Evolutionary conservation across 2,113 vertebrate genomes (phyloP).

Genomic region (Anolis carolinensis): DNA sequence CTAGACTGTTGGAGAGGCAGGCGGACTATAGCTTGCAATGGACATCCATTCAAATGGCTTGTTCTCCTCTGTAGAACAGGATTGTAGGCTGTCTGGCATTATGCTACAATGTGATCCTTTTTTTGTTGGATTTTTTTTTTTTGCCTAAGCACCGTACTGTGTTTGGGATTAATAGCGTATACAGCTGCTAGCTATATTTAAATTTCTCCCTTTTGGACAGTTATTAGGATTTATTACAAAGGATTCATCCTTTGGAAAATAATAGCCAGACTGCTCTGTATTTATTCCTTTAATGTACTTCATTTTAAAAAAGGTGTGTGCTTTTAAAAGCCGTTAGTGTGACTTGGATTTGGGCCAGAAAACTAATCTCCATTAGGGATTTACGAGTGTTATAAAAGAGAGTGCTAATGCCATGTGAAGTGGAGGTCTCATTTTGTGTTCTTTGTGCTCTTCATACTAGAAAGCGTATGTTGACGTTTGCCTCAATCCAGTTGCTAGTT

Average conservation of each 20-base stretch:
- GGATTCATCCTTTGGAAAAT: neutral
- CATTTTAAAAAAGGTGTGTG: neutral
- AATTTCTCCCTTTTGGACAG: slow-evolving; percentile 64
- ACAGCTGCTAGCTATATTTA: slow-evolving; percentile 60
- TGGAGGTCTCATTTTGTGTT: neutral
- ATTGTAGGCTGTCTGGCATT: neutral
- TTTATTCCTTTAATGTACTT: slow-evolving; percentile 29
- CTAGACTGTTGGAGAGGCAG: too few species aligned
- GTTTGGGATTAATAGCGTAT: slow-evolving; percentile 61
- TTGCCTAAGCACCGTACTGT: slow-evolving; percentile 18
- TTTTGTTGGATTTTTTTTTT: neutral
- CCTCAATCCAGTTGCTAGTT: neutral
- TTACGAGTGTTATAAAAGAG: slow-evolving; percentile 6
- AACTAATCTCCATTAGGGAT: slow-evolving; percentile 17
- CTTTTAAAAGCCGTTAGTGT: slow-evolving; percentile 21
- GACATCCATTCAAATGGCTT: neutral
- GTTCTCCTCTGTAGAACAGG: neutral
- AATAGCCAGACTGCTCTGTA: neutral
- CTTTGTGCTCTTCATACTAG: too few species aligned
- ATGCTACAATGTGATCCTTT: slow-evolving; percentile 11
- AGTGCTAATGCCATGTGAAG: slow-evolving; percentile 19
- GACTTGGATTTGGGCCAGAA: slow-evolving; percentile 13
- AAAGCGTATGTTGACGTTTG: neutral
- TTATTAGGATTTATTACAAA: slow-evolving; percentile 53
- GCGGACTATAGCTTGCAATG: too few species aligned